These are phyloP conservation scores for Girardia tigrina DNA, from an alignment of 2,888 invertebrate species.

Conservation along the genomic window DNA sequence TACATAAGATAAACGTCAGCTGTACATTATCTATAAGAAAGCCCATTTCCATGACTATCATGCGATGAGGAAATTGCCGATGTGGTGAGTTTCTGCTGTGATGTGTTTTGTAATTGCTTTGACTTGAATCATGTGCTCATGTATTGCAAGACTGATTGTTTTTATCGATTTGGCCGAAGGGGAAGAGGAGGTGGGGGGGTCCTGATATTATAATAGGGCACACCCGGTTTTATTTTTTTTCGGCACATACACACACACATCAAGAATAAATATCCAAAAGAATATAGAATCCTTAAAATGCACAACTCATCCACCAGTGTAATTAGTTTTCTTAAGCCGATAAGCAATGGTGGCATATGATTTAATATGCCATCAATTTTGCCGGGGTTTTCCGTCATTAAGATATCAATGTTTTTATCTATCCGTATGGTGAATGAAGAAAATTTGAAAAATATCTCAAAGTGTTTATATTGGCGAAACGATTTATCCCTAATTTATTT, in stretches of 20 bases:
- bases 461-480: conserved; percentile 23
- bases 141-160: conserved; percentile 23
- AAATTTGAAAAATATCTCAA: conserved; percentile 17
- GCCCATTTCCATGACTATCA: conserved; percentile 20
- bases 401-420: conserved; percentile 23
- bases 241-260: background rate
- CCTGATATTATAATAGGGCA: conserved; percentile 11
- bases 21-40: conserved; percentile 23
- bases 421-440: conserved; percentile 23
- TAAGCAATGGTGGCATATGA: conserved; percentile 23
- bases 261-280: conserved; percentile 2
- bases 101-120: conserved; percentile 23
- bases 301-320: conserved; percentile 13
- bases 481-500: conserved; percentile 19
- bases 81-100: background rate
- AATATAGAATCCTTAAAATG: conserved; percentile 23
- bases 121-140: conserved; percentile 23
- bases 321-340: conserved; percentile 23
- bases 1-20: conserved; percentile 23
- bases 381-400: conserved; percentile 23
- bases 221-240: conserved; percentile 16
- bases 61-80: conserved; percentile 23
- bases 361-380: conserved; percentile 23
- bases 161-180: background rate
- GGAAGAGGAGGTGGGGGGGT: background rate